Base-by-base conservation (phyloP, 2,797 vertebrate genomes). In the Molossus molossus region DNA sequence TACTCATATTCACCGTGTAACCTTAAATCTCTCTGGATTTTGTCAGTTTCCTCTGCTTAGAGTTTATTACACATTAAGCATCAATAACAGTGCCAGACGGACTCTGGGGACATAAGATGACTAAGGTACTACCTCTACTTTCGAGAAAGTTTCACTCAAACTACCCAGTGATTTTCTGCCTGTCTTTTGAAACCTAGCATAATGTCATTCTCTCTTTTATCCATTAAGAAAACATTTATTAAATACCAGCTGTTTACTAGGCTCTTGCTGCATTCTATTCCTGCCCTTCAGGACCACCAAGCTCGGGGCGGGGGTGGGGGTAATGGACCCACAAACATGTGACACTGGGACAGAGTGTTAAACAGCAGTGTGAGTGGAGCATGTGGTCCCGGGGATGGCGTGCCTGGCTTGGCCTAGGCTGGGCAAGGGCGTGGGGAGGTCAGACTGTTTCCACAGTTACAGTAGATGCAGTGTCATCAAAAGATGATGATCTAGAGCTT, bases 121-220 rank as follows among this genome's bases (percentile, higher is more conserved):
- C 33, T 76, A 81, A 45, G 62, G 25, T 27, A 65, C 29, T 57
- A 3, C 25, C 45, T 94, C 67, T 84, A 33, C 67, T 96, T 89
- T 87, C 33, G n/a, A 88, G 48, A 64, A 91, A 58, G 53, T 92
- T 90, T 77, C 37, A 7, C 45, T 90, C 29, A 12, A 21, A 25
- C 40, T 40, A 48, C 23, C 21, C 33, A 50, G 25, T 69, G 79
- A 58, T 25, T 88, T 90, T 60, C 77, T 95, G 33, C 11, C 45
- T 67, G 5, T 83, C 64, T 89, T 90, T 79, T 58, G 60, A 96
- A 87, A 81, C n/a, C 53, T 77, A 65, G 86, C 37, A 37, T 81
- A 48, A 60, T 70, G 82, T 80, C 48, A 67, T 96, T 82, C n/a
- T 80, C 60, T 70, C 27, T 72, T 55, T 91, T 27, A 76, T 57